Evolutionary conservation across 1,140 invertebrate species (phyloP), one percentile per base, ranked within the genome.

Genomic region (Aphidius ervi): DNA sequence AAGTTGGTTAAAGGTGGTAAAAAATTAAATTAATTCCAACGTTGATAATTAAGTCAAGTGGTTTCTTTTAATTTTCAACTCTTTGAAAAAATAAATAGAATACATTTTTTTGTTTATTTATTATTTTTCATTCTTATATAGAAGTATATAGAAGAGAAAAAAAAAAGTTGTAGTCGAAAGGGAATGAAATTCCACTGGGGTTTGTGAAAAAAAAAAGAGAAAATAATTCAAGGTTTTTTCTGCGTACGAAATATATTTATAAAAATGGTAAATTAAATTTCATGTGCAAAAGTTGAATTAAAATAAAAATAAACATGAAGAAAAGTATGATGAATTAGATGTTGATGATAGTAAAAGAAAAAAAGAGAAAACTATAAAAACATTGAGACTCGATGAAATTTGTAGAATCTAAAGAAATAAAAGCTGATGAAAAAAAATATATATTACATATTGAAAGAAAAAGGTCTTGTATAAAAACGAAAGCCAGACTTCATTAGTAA

Each of bases 241-340:
- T 31, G 23, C 4, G 23, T 31, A 31, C 23, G 4, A 31, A 31
- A 31, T 31, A 31, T 31, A 31, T 31, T 31, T 31, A 31, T 4
- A 16, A 16, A 16, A 16, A 16, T 16, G 16, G 16, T 16, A 16
- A 16, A 16, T 16, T 16, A 16, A 16, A 16, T n/a, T n/a, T n/a
- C n/a, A n/a, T 16, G 16, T 16, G 16, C 16, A 16, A 16, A 16
- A 16, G 23, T 31, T 31, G 23, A 31, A 31, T 31, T 31, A 31
- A 31, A 37, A 48, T 20, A 58, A 58, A 40, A 43, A 55, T 23
- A 46, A 50, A 4, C 23, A 48, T 50, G 52, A 49, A 56, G 50
- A 68, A 70, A 70, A 70, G 65, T 54, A 67, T 70, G 69, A 72
- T 69, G 66, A 70, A 72, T 72, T 62, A 66, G 56, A 23, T 61